phyloP scores from a whole-genome alignment of 2,113 vertebrate genomes.

The Onychorhynchus coronatus region DNA sequence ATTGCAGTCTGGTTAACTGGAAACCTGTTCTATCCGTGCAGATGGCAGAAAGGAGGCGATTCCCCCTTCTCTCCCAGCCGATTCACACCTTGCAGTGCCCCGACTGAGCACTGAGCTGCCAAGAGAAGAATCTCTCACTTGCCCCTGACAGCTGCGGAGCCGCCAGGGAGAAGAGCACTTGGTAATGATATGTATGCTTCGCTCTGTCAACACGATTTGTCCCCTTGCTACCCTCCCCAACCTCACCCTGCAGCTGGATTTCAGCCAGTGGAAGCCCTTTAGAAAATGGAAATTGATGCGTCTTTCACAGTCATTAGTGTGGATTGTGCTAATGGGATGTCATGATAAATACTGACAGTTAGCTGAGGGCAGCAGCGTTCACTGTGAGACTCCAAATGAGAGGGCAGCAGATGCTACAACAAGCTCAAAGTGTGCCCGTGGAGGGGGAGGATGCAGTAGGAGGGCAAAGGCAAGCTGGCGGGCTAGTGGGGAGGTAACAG shows the following conservation, averaged over 20 bases:
- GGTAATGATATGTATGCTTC: neutral
- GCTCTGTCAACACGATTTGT: conserved; percentile 2
- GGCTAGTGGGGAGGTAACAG: neutral
- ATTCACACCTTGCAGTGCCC: neutral
- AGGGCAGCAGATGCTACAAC: conserved; percentile 48
- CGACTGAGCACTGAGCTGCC: neutral
- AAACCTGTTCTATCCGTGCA: neutral
- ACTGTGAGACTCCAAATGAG: neutral
- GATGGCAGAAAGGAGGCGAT: neutral
- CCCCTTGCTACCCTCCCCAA: neutral
- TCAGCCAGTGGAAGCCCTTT: conserved; percentile 39
- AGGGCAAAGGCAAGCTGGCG: neutral
- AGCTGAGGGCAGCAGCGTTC: conserved; percentile 42
- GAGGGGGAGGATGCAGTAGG: neutral
- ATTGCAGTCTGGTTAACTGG: neutral
- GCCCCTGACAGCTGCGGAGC: neutral
- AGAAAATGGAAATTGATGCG: conserved; percentile 35
- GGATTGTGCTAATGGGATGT: conserved; percentile 54
- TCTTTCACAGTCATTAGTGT: conserved; percentile 45
- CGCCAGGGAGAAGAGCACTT: neutral
- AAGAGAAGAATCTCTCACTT: neutral
- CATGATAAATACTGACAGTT: conserved; percentile 51
- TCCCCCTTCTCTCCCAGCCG: accelerated
- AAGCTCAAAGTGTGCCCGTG: neutral
- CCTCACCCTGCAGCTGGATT: neutral